A percentile compares a stretch with the other conserved stretches of the same genome.
These are phyloP conservation scores for Lumbricus terrestris DNA, from an alignment of 2,888 invertebrate genomes.

Conservation along the genomic window DNA sequence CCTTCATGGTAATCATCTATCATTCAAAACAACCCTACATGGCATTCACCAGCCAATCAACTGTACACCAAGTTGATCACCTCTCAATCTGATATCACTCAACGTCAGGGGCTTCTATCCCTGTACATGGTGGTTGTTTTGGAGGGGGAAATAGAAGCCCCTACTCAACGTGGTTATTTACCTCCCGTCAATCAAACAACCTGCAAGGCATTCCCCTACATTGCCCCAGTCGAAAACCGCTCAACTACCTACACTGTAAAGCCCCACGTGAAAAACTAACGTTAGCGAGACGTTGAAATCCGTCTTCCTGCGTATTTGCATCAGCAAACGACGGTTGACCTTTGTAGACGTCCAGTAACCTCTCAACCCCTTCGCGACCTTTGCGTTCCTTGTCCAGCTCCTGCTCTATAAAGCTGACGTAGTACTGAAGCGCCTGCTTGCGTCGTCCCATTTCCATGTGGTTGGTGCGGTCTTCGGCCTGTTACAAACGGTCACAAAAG, in stretches of 20 bases:
- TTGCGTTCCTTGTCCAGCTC: slow-evolving; percentile 86
- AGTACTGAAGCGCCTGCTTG: slow-evolving; percentile 80
- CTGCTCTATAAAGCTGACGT: slow-evolving; percentile 79
- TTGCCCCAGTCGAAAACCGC: too few species aligned
- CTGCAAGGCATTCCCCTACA: too few species aligned
- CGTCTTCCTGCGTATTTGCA: slow-evolving; percentile 85
- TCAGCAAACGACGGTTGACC: slow-evolving; percentile 81
- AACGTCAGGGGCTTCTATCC: too few species aligned
- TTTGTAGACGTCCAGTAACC: slow-evolving; percentile 81
- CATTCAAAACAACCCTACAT: too few species aligned
- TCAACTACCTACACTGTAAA: background rate
- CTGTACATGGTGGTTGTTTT: too few species aligned
- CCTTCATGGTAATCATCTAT: too few species aligned
- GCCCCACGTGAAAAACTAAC: slow-evolving; percentile 63
- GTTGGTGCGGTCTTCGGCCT: slow-evolving; percentile 85
- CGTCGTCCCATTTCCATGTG: slow-evolving; percentile 88
- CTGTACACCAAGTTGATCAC: too few species aligned
- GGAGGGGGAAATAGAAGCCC: too few species aligned
- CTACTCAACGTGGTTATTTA: too few species aligned
- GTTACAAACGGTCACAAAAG: slow-evolving; percentile 24
- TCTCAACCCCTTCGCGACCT: slow-evolving; percentile 81
- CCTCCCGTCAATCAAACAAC: too few species aligned
- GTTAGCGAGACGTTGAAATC: slow-evolving; percentile 86
- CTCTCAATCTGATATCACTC: too few species aligned
- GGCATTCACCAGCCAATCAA: too few species aligned